A percentile compares a stretch with the other conserved stretches of the same genome.
Conservation (phyloP, 2,113 vertebrate species). For the Halcyon malimbica region DNA sequence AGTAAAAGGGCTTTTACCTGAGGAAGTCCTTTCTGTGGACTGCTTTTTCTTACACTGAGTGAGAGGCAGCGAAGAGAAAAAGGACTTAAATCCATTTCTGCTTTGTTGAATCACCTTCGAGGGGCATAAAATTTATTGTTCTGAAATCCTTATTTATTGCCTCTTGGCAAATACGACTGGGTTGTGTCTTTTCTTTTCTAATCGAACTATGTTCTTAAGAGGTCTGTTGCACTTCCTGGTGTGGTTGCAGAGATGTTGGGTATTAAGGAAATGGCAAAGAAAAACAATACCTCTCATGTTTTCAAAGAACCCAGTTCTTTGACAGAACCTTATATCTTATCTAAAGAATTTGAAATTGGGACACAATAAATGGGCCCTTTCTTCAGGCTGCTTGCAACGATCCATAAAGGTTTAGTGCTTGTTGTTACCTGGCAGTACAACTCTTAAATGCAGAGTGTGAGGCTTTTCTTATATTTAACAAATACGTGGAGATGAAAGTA, state of each 20-base stretch:
- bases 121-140: neutral
- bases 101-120: neutral
- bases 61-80: neutral
- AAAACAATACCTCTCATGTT: neutral
- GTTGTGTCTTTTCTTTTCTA: neutral
- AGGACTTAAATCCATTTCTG: neutral
- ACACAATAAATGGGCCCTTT: accelerated
- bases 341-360: neutral
- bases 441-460: neutral
- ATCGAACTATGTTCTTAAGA: neutral
- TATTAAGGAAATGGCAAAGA: neutral
- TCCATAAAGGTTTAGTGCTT: neutral
- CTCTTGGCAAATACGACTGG: neutral
- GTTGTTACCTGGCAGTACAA: neutral
- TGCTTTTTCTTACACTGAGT: neutral
- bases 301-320: neutral
- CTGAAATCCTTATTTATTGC: slow-evolving; percentile 9
- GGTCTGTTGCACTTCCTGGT: neutral
- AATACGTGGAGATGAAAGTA: neutral
- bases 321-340: neutral
- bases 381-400: neutral
- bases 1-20: slow-evolving; percentile 23
- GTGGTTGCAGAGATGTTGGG: neutral
- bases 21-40: neutral
- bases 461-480: neutral